Conservation (phyloP, 37 sponge, comb jelly and placozoan genomes). For the Lycopodina hypogea region DNA sequence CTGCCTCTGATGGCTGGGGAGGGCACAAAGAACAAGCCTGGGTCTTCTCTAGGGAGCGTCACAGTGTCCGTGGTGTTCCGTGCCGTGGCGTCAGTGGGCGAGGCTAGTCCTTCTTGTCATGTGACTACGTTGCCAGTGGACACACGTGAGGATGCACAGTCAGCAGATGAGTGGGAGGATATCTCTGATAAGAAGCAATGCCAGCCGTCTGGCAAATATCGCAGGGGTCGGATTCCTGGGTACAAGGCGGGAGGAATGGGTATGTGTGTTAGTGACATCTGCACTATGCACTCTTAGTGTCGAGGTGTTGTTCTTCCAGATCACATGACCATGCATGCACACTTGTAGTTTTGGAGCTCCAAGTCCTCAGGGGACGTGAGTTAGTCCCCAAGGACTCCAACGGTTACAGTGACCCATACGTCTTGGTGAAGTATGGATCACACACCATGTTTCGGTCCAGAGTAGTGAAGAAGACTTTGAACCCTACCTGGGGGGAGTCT, state of each 20-base stretch:
- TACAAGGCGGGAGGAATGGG: no score
- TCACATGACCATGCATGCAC: background rate
- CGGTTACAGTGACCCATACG: conserved; percentile 62
- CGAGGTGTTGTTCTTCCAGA: no score
- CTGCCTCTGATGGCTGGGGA: conserved; percentile 10
- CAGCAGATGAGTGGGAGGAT: no score
- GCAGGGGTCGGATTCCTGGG: no score
- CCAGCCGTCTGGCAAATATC: no score
- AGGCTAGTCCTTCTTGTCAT: conserved; percentile 12
- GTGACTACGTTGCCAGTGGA: background rate
- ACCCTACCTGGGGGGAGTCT: conserved; percentile 52
- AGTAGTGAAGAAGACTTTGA: conserved; percentile 34
- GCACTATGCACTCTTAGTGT: no score
- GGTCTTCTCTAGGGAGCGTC: conserved; percentile 19
- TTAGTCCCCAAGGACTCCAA: conserved; percentile 43
- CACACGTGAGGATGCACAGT: no score
- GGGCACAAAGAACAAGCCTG: no score
- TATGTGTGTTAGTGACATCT: no score
- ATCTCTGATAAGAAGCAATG: no score
- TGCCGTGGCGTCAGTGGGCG: conserved; percentile 38
- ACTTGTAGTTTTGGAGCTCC: conserved; percentile 24
- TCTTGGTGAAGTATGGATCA: conserved; percentile 41
- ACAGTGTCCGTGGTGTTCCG: conserved; percentile 47
- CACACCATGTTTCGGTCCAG: conserved; percentile 19
- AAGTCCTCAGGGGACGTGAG: conserved; percentile 28